These are phyloP conservation scores for Plebejus anna DNA, from an alignment of 2,888 invertebrate species.

Conservation along the genomic window DNA sequence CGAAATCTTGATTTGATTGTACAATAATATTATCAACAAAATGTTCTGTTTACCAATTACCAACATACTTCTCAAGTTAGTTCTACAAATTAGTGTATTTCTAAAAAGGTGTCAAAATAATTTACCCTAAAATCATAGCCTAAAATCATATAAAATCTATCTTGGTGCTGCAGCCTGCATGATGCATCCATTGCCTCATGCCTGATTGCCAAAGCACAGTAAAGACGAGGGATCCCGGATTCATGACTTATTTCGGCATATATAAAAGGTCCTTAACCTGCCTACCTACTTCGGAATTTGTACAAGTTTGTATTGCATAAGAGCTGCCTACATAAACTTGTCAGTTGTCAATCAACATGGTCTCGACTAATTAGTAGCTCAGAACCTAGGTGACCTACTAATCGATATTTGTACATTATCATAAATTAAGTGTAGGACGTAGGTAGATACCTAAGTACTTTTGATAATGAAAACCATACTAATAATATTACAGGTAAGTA, in stretches of 20 bases:
- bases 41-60: not conserved
- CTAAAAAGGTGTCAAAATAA: not conserved
- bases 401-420: not conserved
- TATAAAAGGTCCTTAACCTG: not conserved
- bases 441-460: not conserved
- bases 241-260: not conserved
- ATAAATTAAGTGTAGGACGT: not conserved
- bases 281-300: not conserved
- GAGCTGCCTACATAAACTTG: constrained; percentile 6
- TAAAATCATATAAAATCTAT: too few relatives aligned
- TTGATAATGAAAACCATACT: too few relatives aligned
- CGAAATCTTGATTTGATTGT: constrained; percentile 10
- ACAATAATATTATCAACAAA: not conserved
- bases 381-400: constrained; percentile 5
- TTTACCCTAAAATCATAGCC: too few relatives aligned
- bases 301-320: constrained; percentile 4
- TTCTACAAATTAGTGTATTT: not conserved
- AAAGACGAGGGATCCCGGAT: too few relatives aligned
- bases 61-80: not conserved
- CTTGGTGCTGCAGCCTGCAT: too few relatives aligned
- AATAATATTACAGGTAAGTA: too few relatives aligned
- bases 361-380: not conserved
- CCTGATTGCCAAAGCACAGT: too few relatives aligned
- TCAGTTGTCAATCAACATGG: constrained; percentile 1
- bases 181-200: too few relatives aligned